Base-by-base conservation (phyloP, 2,113 vertebrate genomes). In the Montifringilla adamsi region DNA sequence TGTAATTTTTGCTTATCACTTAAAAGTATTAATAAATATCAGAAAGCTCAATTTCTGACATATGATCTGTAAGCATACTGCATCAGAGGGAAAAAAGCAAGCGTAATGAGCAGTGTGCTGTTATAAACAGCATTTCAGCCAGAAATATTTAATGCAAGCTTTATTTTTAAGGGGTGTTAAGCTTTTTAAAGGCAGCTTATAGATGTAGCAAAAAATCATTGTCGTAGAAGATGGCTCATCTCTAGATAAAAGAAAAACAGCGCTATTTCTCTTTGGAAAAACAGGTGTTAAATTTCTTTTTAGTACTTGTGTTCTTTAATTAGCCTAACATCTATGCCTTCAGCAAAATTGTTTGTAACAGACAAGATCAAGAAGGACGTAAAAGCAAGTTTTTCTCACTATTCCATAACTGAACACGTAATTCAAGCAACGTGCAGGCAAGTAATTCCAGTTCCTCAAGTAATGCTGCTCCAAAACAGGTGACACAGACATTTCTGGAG, bases 1-100 rank as follows among this genome's bases (percentile, higher is more conserved):
- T 2, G 1, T 86, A 94, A 84, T 94, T 97, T 96, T 70, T 93
- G 62, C 46, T 97, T 94, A 96, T 94, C 90, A 81, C 55, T 96
- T 96, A 59, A 84, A 97, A 96, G 46, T 94, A 94, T 89, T 96
- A 94, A 77, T 67, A 93, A 87, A 94, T 73, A 89, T 64, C 60
- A 95, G 63, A 79, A 95, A 96, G 53, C 84, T 91, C 56, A 31
- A 63, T 82, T 96, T 94, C 69, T 87, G 94, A 81, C 52, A 47
- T 41, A 67, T 7, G 46, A 89, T 83, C 28, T 89, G 37, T 77
- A 94, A 92, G 43, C 31, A 80, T 21, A 26, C 11, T 35, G 59
- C 7, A 85, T 60, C 21, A 75, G 44, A 50, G 30, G 9, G 84
- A 92, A 47, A 89, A 74, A 90, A 41, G 12, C 52, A 94, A 85